Percentiles rank a stretch among this genome's conserved stretches.
Evolutionary conservation across 2,888 invertebrate genomes (phyloP).

Genomic region (Microchrysa polita): DNA sequence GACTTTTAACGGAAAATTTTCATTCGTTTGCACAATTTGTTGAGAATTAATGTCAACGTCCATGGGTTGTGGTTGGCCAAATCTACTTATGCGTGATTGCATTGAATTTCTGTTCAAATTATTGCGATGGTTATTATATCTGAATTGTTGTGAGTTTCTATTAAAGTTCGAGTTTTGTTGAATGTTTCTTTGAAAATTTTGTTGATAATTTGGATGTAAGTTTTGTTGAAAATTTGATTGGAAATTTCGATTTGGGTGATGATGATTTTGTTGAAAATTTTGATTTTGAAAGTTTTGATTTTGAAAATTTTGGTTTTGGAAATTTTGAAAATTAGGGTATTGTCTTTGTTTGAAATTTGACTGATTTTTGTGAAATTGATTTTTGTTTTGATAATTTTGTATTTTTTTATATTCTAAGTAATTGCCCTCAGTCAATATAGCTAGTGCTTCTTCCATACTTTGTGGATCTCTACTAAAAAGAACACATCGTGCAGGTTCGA

Average conservation of each 20-base stretch:
- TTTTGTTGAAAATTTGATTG: too few species aligned
- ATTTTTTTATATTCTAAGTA: not conserved
- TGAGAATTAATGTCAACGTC: conserved; percentile 2
- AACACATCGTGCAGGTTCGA: not conserved
- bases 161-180: too few species aligned
- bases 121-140: too few species aligned
- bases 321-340: too few species aligned
- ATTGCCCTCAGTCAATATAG: not conserved
- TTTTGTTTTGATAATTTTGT: not conserved
- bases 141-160: too few species aligned
- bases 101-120: not conserved
- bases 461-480: conserved; percentile 15
- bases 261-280: too few species aligned
- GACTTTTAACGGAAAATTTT: not conserved
- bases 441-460: not conserved
- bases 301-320: too few species aligned
- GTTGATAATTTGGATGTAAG: too few species aligned
- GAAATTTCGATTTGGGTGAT: too few species aligned
- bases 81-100: not conserved
- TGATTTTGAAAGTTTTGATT: too few species aligned
- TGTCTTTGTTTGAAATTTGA: too few species aligned
- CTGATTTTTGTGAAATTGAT: not conserved
- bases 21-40: not conserved
- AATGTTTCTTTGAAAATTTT: too few species aligned
- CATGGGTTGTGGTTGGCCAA: conserved; percentile 17